A percentile compares a stretch with the other conserved stretches of the same genome.
Evolutionary conservation across 2,888 invertebrate species (phyloP).

Genomic region (Macrosiphum euphorbiae): DNA sequence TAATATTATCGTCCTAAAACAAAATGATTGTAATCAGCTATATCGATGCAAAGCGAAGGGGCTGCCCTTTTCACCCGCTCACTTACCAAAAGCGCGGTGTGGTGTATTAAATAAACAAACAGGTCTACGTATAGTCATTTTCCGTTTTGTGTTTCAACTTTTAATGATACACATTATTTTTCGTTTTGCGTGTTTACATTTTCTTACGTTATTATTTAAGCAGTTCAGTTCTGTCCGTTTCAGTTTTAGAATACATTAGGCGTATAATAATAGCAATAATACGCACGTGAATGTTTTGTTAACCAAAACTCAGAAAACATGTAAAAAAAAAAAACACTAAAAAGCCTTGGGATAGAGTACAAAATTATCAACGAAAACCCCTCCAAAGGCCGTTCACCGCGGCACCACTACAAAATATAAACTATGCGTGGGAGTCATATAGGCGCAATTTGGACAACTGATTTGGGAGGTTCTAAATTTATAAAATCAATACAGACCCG

Average conservation of each 20-base stretch:
- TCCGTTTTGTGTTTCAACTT: constrained; percentile 1
- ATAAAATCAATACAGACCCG: no score
- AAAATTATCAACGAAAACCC: not conserved
- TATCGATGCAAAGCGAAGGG: not conserved
- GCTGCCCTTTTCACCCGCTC: not conserved
- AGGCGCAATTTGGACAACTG: no score
- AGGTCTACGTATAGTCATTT: not conserved
- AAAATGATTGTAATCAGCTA: constrained; percentile 5
- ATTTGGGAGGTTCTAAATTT: no score
- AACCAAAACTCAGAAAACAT: not conserved
- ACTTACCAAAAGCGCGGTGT: not conserved
- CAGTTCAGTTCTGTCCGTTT: not conserved
- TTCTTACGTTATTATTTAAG: constrained; percentile 19
- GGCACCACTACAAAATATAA: not conserved
- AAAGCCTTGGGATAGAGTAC: not conserved
- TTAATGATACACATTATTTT: constrained; percentile 15
- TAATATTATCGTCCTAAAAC: not conserved
- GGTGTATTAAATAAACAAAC: constrained; percentile 11
- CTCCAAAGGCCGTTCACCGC: not conserved
- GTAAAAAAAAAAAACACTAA: not conserved
- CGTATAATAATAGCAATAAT: not conserved
- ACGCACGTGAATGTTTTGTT: not conserved
- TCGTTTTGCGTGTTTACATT: constrained; percentile 26
- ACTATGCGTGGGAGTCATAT: no score
- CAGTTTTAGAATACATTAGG: constrained; percentile 11